Base-by-base conservation (phyloP, 23 tunicate genomes). In the Trididemnum miniatum region DNA sequence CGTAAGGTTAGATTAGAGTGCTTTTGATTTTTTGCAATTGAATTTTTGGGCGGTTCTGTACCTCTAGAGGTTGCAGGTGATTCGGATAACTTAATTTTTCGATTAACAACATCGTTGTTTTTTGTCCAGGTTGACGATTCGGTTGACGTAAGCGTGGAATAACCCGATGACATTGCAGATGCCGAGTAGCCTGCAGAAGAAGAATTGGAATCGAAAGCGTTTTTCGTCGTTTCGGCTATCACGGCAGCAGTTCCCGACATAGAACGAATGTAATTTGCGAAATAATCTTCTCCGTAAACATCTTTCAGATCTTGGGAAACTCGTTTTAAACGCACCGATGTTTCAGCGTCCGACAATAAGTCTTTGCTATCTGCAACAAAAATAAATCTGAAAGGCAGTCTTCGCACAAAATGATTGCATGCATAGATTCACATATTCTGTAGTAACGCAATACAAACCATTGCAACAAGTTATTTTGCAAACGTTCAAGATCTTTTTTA, bases 231-330 rank as follows among this genome's bases (percentile, higher is more conserved):
- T 30, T 37, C 35, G 35, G 28, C 28, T n/a, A n/a, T n/a, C 30
- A 36, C 9, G 20, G 33, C 38, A 9, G 67, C 29, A 64, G 80
- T 44, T 26, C 84, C 83, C 0, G 81, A 35, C 12, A 85, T 86
- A 20, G 92, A 77, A n/a, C 83, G 76, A 50, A 92, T 92, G 72
- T 71, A 92, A 18, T 83, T 72, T 51, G 30, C 88, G 75, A 92
- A 92, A 66, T 92, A 92, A 7, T 83, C 92, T 26, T 85, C 97
- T 20, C 97, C 97, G 82, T 92, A 92, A 34, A 83, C 83, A 25
- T 79, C 89, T 62, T 92, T 86, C 3, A 83, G 23, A 40, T 83
- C 74, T 40, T 87, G 64, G 1, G 97, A 86, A 25, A 92, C 87
- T 26, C 84, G 79, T 28, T 83, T 78, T 15, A 89, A 73, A 2